Conservation (phyloP, 2,888 invertebrate genomes). For the Callyntrura sp. region DNA sequence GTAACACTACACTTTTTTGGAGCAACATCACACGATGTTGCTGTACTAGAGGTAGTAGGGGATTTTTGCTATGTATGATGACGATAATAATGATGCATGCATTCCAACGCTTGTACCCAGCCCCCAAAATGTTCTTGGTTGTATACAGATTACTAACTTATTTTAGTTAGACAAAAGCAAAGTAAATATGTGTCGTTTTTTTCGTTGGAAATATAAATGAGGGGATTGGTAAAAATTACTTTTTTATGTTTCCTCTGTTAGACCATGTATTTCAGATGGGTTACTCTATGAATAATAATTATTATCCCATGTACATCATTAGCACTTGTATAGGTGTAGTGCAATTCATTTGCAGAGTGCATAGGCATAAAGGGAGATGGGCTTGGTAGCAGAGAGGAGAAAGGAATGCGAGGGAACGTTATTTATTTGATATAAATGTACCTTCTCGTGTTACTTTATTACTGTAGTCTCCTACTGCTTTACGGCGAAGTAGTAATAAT, state of each 20-base stretch:
- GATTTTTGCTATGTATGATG: constrained; percentile 29
- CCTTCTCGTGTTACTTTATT: constrained; percentile 12
- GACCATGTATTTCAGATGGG: neutral
- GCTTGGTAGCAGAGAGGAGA: neutral
- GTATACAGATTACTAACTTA: neutral
- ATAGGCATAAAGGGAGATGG: neutral
- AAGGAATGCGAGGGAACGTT: neutral
- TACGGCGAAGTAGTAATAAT: constrained; percentile 29
- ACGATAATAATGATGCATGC: neutral
- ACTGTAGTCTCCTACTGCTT: neutral
- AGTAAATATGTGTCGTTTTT: constrained; percentile 30
- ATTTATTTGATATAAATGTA: neutral
- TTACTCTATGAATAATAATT: constrained; percentile 11
- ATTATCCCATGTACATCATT: neutral
- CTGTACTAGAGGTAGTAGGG: neutral
- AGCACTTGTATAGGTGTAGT: neutral
- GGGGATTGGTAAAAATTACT: constrained; percentile 11
- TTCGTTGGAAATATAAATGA: constrained; percentile 33
- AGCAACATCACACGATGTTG: constrained; percentile 18
- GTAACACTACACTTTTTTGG: constrained; percentile 75
- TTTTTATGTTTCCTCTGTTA: neutral
- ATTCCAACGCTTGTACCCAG: neutral
- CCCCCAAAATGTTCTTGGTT: constrained; percentile 8
- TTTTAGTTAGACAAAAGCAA: constrained; percentile 4
- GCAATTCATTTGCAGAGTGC: no score